Percentiles rank a stretch among this genome's conserved stretches.
Evolutionary conservation across 2,113 vertebrate species (phyloP).

Genomic region (Heterotilapia buettikoferi): DNA sequence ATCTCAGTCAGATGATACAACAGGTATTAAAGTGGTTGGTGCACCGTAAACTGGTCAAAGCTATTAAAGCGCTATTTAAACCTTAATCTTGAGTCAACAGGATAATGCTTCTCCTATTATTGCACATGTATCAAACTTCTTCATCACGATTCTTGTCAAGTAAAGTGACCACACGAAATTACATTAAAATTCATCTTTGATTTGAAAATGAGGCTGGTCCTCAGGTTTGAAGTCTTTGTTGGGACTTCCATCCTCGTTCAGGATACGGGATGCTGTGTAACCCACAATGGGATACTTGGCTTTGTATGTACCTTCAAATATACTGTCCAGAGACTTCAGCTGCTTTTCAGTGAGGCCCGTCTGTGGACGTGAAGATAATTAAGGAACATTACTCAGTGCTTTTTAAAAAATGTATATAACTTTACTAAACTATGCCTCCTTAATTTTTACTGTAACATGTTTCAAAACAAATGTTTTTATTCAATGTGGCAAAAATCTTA

Average conservation of each 20-base stretch:
- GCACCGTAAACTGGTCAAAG: background rate
- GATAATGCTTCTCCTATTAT: background rate
- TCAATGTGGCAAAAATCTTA: background rate
- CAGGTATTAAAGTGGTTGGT: background rate
- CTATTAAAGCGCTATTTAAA: background rate
- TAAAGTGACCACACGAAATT: background rate
- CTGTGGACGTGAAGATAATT: slow-evolving; percentile 48
- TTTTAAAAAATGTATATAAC: fast-evolving
- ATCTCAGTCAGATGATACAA: background rate
- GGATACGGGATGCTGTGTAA: slow-evolving; percentile 84
- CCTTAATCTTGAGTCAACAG: background rate
- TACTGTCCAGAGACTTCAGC: slow-evolving; percentile 79
- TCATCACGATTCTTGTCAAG: background rate
- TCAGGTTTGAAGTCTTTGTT: slow-evolving; percentile 88
- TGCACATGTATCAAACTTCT: background rate
- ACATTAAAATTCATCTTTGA: slow-evolving; percentile 87
- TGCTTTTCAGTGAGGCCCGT: slow-evolving; percentile 82
- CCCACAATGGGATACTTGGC: slow-evolving; percentile 93
- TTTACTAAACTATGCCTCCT: background rate
- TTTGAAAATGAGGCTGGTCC: slow-evolving; percentile 85
- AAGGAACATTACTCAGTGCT: background rate
- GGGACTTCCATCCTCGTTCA: slow-evolving; percentile 87
- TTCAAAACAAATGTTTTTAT: background rate
- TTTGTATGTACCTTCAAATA: slow-evolving; percentile 91
- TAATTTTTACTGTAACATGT: background rate